phyloP scores from a whole-genome alignment of 2,888 invertebrate species.

The Tribolium freemani region DNA sequence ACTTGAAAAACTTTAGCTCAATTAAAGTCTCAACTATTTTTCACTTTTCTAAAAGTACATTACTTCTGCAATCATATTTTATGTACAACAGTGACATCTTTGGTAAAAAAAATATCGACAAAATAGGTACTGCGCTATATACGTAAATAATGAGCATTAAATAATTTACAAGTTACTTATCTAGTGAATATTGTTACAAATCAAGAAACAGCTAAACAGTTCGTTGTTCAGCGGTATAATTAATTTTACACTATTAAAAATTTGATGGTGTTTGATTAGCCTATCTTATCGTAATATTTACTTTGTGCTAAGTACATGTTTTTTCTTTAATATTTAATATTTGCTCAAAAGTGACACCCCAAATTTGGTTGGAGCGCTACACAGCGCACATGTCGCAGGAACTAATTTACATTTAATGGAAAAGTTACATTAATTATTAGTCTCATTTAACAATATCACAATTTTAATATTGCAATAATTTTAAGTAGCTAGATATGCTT shows the following conservation, averaged over 20 bases:
- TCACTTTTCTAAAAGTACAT: constrained; percentile 58
- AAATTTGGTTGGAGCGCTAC: constrained; percentile 36
- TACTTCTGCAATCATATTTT: constrained; percentile 59
- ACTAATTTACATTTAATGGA: constrained; percentile 66
- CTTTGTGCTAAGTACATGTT: constrained; percentile 66
- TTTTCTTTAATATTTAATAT: constrained; percentile 48
- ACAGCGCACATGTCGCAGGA: constrained; percentile 56
- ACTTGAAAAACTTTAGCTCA: constrained; percentile 59
- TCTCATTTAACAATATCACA: constrained; percentile 69
- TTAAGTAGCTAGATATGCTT: constrained; percentile 66
- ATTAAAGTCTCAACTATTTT: constrained; percentile 45
- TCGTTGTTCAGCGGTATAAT: constrained; percentile 60
- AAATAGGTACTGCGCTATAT: constrained; percentile 61
- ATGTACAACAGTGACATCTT: constrained; percentile 66
- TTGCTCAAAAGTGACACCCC: constrained; percentile 44
- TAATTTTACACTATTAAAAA: constrained; percentile 40
- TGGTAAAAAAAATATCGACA: constrained; percentile 64
- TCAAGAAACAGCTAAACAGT: constrained; percentile 50
- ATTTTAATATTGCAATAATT: constrained; percentile 69
- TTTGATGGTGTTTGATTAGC: constrained; percentile 55
- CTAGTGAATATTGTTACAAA: constrained; percentile 51
- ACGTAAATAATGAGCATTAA: constrained; percentile 61
- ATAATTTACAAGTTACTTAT: constrained; percentile 58
- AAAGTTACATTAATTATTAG: constrained; percentile 66
- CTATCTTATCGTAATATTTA: constrained; percentile 56